Base-by-base conservation (phyloP, 2,797 vertebrate species). In the Brachymystax lenok region DNA sequence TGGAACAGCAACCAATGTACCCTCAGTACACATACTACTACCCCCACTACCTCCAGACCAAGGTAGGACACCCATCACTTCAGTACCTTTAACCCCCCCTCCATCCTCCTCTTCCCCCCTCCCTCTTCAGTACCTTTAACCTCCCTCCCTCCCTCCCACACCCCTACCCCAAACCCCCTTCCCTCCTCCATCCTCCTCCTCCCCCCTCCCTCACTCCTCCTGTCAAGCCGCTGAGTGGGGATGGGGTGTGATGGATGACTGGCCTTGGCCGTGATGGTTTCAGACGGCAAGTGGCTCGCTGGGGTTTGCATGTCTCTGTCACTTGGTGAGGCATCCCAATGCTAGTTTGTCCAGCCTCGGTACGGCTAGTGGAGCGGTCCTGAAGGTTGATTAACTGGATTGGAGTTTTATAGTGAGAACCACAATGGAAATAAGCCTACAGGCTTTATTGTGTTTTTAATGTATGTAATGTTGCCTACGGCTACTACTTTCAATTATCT, bases 1-100 rank as follows among this genome's bases (percentile, higher is more conserved):
- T 98, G 97, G 97, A 99, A 91, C 97, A 97, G 95, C 97, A 97
- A 91, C 97, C 95, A 97, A 99, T 98, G 97, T 98, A 97, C 97
- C 97, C 97, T 89, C 97, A 98, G 95, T 98, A 97, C 96, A 97
- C 96, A 91, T 98, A 97, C 96, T 98, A 97, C 94, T 98, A 98
- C 91, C 97, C 97, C 92, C 97, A 97, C 91, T 98, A 97, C 95
- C 96, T 97, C 91, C 96, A 98, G 95, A 97, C 96, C 94, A 98
- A 98, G 97, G 97, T 98, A 97, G 79, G 94, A 74, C 52, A 33
- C 81, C 83, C 83, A 35, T 51, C 33, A 74, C 73, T 69, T 50
- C 40, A 46, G 40, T 46, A 13, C 50, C 27, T 69, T 24, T 77
- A n/a, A 59, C 68, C 19, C 40, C 71, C 28, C 82, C 81, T 79